Conservation (phyloP, 2,888 invertebrate genomes). For the Choristoneura rosaceana region DNA sequence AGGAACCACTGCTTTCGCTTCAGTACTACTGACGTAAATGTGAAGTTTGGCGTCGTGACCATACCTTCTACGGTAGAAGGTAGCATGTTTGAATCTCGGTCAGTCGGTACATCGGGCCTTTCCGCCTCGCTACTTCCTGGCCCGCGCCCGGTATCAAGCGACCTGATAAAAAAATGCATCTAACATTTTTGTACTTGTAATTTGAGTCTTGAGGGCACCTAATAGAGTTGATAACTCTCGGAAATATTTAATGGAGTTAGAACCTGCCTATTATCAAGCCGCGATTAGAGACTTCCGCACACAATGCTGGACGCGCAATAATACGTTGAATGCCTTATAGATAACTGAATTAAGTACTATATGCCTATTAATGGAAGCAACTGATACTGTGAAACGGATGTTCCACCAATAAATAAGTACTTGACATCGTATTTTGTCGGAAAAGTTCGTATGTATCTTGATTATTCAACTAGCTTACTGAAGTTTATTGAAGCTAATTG, state of each 20-base stretch:
- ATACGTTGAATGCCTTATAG: slow-evolving; percentile 18
- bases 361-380: slow-evolving; percentile 29
- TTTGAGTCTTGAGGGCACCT: background rate
- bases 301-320: slow-evolving; percentile 40
- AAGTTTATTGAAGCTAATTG: too few species aligned
- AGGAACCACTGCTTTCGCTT: background rate
- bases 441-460: too few species aligned
- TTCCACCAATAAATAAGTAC: slow-evolving; percentile 13
- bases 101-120: slow-evolving; percentile 51
- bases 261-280: slow-evolving; percentile 5
- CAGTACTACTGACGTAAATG: background rate
- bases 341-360: slow-evolving; percentile 30
- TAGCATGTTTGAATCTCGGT: slow-evolving; percentile 45
- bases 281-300: slow-evolving; percentile 60
- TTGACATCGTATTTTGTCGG: background rate
- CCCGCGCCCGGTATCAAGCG: slow-evolving; percentile 42
- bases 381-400: slow-evolving; percentile 32
- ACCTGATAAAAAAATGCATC: background rate
- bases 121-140: slow-evolving; percentile 62
- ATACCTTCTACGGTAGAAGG: slow-evolving; percentile 8
- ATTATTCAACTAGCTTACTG: too few species aligned
- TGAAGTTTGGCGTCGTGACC: slow-evolving; percentile 6
- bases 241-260: background rate
- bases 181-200: background rate
- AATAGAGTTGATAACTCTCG: background rate